phyloP scores from a whole-genome alignment of 2,113 vertebrate genomes.

The Phasianus colchicus region DNA sequence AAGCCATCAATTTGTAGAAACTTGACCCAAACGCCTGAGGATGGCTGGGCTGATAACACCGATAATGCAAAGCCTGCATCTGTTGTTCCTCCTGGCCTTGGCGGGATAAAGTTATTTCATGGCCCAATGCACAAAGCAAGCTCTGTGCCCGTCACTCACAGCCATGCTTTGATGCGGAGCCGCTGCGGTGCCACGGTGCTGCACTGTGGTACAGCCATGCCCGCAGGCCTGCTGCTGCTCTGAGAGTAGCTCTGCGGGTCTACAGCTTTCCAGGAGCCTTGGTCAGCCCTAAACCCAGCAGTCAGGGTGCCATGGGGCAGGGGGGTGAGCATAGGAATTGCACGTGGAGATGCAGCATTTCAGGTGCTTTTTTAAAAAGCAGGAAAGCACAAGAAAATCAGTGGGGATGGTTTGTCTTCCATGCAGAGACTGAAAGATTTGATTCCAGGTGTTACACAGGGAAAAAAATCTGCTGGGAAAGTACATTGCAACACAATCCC shows the following conservation, averaged over 20 bases:
- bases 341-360: accelerated
- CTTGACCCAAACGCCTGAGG: slow-evolving; percentile 80
- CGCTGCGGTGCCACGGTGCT: slow-evolving; percentile 69
- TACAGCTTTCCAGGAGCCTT: background rate
- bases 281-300: accelerated
- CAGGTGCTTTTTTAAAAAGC: background rate
- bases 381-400: background rate
- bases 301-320: background rate
- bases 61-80: slow-evolving; percentile 79
- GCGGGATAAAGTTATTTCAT: slow-evolving; percentile 82
- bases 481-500: no score
- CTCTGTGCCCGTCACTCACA: slow-evolving; percentile 81
- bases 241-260: background rate
- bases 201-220: slow-evolving; percentile 70
- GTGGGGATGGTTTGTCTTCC: accelerated
- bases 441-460: background rate
- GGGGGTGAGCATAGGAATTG: accelerated
- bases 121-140: slow-evolving; percentile 81
- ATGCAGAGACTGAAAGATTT: background rate
- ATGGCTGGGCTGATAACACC: slow-evolving; percentile 70
- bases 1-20: slow-evolving; percentile 80
- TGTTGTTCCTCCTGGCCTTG: slow-evolving; percentile 80
- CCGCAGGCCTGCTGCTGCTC: slow-evolving; percentile 68
- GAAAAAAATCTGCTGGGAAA: background rate
- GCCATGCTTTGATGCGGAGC: slow-evolving; percentile 78